Evolutionary conservation across 2,113 vertebrate genomes (phyloP).

Genomic region (Tor tambroides): DNA sequence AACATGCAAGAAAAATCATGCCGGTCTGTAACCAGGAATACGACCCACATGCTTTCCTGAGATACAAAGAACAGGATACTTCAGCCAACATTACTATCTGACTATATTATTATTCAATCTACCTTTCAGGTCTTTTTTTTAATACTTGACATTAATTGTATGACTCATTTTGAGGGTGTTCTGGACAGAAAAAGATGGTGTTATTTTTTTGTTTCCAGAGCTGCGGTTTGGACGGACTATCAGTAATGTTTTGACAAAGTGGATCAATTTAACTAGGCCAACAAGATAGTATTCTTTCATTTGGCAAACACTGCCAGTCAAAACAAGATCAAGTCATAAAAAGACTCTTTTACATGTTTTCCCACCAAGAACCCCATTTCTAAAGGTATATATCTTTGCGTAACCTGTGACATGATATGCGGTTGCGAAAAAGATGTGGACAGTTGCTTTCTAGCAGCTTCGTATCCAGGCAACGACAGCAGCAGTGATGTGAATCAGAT

Average conservation of each 20-base stretch:
- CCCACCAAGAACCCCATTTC: background rate
- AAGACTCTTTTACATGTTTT: background rate
- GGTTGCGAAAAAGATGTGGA: constrained; percentile 41
- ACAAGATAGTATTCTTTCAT: background rate
- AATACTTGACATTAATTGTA: background rate
- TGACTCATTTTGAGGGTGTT: background rate
- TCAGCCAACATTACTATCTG: background rate
- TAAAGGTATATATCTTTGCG: constrained; percentile 20
- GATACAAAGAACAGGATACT: background rate
- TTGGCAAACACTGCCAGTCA: background rate
- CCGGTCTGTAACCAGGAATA: background rate
- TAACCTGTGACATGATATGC: constrained; percentile 37
- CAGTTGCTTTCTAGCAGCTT: constrained; percentile 50
- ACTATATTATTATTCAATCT: background rate
- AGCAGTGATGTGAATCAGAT: constrained; percentile 49
- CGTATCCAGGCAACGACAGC: constrained; percentile 60
- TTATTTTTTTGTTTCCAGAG: background rate
- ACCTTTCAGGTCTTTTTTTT: background rate
- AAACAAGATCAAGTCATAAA: background rate
- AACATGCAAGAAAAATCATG: background rate
- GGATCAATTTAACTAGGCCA: constrained; percentile 29
- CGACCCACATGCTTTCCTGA: background rate
- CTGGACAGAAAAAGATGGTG: background rate
- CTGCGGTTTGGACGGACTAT: background rate
- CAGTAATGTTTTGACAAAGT: constrained; percentile 24